Evolutionary conservation across 2,113 vertebrate species (phyloP).

Genomic region (Cyanoramphus novaezelandiae): DNA sequence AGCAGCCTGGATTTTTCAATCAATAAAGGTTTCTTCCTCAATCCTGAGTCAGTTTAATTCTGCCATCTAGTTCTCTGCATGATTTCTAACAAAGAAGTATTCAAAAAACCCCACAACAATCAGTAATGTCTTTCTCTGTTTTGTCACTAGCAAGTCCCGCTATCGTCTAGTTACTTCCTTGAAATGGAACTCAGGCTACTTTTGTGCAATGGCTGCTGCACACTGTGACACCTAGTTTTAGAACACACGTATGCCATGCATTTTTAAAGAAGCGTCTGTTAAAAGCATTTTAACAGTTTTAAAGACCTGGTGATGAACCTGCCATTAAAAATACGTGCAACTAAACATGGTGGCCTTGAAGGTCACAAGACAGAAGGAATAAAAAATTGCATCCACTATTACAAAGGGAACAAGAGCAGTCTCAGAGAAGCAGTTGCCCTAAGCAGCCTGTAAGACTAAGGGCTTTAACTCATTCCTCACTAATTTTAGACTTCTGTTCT

Average conservation of each 20-base stretch:
- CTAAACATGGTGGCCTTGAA: neutral
- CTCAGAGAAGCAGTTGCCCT: conserved; percentile 3
- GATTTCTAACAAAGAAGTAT: neutral
- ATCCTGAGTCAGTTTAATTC: neutral
- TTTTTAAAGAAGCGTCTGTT: neutral
- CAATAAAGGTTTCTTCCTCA: neutral
- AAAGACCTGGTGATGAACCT: neutral
- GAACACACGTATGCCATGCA: neutral
- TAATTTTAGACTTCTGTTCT: conserved; percentile 48
- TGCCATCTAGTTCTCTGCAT: neutral
- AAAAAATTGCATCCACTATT: neutral
- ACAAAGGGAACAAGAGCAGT: neutral
- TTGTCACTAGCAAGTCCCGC: neutral
- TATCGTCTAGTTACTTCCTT: neutral
- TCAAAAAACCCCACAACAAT: neutral
- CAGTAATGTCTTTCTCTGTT: neutral
- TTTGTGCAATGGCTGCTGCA: neutral
- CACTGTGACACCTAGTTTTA: neutral
- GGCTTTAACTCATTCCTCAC: conserved; percentile 47
- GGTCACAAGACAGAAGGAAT: neutral
- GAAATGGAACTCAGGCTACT: neutral
- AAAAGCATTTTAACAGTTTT: neutral
- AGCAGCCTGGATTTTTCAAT: neutral
- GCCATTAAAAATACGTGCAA: neutral
- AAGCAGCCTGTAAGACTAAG: neutral